Conservation (phyloP, 2,888 invertebrate species). For the Mimas tiliae region DNA sequence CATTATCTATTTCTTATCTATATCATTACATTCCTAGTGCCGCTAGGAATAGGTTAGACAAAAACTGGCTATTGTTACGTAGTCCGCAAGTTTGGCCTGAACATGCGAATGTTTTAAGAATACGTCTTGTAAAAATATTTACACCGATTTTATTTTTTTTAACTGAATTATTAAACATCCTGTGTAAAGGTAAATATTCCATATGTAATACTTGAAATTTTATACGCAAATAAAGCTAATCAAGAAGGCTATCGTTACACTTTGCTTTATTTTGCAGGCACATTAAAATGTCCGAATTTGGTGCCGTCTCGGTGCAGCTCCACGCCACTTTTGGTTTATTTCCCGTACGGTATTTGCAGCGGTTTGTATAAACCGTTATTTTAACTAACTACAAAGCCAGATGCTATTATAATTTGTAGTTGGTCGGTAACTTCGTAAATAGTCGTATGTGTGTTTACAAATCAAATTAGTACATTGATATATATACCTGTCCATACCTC, state of each 20-base stretch:
- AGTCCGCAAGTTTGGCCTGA: not conserved
- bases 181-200: not conserved
- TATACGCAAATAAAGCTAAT: not conserved
- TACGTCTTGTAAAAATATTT: not conserved
- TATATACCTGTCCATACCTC: not conserved
- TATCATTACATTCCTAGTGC: not conserved
- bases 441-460: constrained; percentile 4
- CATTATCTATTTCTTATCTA: not conserved
- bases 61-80: not conserved
- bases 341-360: constrained; percentile 77
- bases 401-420: constrained; percentile 46
- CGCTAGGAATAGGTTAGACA: not conserved
- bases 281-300: constrained; percentile 38
- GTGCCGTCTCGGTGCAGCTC: constrained; percentile 26
- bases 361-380: constrained; percentile 72
- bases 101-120: too few relatives aligned
- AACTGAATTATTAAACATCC: too few relatives aligned
- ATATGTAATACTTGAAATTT: not conserved
- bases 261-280: constrained; percentile 5
- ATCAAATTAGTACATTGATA: not conserved
- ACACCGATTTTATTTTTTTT: too few relatives aligned
- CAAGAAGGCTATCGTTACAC: constrained; percentile 9
- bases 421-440: constrained; percentile 37
- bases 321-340: constrained; percentile 64
- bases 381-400: constrained; percentile 59